phyloP scores from a whole-genome alignment of 2,797 vertebrate genomes.

The Cynopterus sphinx region DNA sequence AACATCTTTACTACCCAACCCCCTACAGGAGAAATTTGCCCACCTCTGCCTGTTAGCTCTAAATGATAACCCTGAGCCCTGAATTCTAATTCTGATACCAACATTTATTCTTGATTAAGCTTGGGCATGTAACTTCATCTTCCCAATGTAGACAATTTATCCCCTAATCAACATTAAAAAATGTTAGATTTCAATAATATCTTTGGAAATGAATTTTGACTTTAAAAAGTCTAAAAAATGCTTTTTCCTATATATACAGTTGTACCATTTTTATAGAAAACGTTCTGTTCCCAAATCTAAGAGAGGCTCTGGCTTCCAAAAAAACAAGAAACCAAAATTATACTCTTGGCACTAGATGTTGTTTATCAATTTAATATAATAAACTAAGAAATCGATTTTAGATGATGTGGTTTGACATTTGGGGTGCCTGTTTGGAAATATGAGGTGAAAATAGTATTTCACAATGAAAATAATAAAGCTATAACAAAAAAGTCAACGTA shows the following conservation, averaged over 20 bases:
- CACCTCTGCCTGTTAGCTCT: not conserved
- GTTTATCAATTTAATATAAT: conserved; percentile 41
- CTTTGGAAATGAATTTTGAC: not conserved
- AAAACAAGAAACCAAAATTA: conserved; percentile 19
- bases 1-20: not conserved
- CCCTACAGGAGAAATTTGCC: not conserved
- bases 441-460: conserved; percentile 42
- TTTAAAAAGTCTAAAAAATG: not conserved
- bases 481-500: too few species aligned
- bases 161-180: not conserved
- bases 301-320: not conserved
- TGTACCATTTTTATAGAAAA: not conserved
- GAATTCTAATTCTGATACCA: not conserved
- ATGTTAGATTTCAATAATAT: not conserved
- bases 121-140: not conserved
- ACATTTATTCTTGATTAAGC: not conserved
- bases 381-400: conserved; percentile 5
- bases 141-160: not conserved
- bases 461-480: not conserved
- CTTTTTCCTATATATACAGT: not conserved
- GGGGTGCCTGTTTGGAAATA: not conserved
- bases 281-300: conserved; percentile 1
- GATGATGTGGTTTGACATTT: conserved; percentile 24
- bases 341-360: not conserved
- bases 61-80: not conserved